Conservation (phyloP, 2,888 invertebrate species). For the Xestia xanthographa region DNA sequence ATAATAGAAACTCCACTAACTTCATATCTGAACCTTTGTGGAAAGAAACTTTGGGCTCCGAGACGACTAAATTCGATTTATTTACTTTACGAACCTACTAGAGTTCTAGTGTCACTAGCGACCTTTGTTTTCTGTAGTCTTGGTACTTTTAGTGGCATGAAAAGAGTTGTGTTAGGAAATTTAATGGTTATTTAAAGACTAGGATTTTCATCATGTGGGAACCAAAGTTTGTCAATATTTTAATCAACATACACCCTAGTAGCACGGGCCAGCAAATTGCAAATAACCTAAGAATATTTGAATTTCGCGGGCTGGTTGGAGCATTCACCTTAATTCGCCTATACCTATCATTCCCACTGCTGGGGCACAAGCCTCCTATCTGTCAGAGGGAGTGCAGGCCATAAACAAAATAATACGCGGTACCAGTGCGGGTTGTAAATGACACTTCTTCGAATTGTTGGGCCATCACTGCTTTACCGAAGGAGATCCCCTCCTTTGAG, state of each 20-base stretch:
- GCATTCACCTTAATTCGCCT: too few species aligned
- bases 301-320: too few species aligned
- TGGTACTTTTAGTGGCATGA: slow-evolving; percentile 27
- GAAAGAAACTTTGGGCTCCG: slow-evolving; percentile 64
- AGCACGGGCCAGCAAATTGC: too few species aligned
- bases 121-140: slow-evolving; percentile 34
- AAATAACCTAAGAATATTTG: too few species aligned
- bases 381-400: background rate
- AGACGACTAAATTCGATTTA: slow-evolving; percentile 76
- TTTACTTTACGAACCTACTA: slow-evolving; percentile 59
- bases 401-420: too few species aligned
- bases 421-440: too few species aligned
- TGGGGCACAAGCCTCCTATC: background rate
- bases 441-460: too few species aligned
- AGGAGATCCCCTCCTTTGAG: background rate
- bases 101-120: slow-evolving; percentile 33
- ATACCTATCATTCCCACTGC: too few species aligned
- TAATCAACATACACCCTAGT: too few species aligned
- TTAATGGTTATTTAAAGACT: background rate
- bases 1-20: slow-evolving; percentile 65
- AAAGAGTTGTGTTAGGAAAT: slow-evolving; percentile 9
- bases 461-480: background rate
- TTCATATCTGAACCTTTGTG: slow-evolving; percentile 68
- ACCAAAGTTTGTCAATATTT: background rate
- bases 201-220: too few species aligned